Conservation (phyloP, 2,113 vertebrate genomes). For the Poecilia latipinna region DNA sequence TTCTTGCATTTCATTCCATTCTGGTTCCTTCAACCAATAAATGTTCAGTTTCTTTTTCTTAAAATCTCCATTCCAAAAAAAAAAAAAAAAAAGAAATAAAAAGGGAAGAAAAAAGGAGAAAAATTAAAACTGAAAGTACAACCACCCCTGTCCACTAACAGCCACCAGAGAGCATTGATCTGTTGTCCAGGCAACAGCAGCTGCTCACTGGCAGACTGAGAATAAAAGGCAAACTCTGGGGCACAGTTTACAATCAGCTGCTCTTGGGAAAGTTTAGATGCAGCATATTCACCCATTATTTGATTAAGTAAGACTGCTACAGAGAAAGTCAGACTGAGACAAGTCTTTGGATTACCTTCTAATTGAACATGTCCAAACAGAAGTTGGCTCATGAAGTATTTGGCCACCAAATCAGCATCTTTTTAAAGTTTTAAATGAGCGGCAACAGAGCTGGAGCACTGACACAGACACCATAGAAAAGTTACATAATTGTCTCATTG, state of each 20-base stretch:
- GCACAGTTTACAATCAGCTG: constrained; percentile 42
- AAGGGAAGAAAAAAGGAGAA: not conserved
- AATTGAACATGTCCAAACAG: constrained; percentile 31
- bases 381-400: constrained; percentile 25
- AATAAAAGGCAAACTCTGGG: constrained; percentile 40
- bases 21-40: not conserved
- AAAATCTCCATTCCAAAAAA: constrained; percentile 10
- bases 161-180: constrained; percentile 29
- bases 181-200: constrained; percentile 39
- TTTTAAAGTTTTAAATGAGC: constrained; percentile 33
- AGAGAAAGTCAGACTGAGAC: constrained; percentile 44
- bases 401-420: not conserved
- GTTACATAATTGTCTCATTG: constrained; percentile 48
- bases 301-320: not conserved
- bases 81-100: not conserved
- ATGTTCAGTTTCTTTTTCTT: constrained; percentile 7
- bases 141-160: not conserved
- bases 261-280: constrained; percentile 2
- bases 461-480: constrained; percentile 17
- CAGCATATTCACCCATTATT: constrained; percentile 2
- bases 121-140: constrained; percentile 1
- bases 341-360: constrained; percentile 37
- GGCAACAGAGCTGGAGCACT: constrained; percentile 16
- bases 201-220: constrained; percentile 48
- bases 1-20: not conserved